phyloP scores from a whole-genome alignment of 2,113 vertebrate genomes.

The Phyllopteryx taeniolatus region DNA sequence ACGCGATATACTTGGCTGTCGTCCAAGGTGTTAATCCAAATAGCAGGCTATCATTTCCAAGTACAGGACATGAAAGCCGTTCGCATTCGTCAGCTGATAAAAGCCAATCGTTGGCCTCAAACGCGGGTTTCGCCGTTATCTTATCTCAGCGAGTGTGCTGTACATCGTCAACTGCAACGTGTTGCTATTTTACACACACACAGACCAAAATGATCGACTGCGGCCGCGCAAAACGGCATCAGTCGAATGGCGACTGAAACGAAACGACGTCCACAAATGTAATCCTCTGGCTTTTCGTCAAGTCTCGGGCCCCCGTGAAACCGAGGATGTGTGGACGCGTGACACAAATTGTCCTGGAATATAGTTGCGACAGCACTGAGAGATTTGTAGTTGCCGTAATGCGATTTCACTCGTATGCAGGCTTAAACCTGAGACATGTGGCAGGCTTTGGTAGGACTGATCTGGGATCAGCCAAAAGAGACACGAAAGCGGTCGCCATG shows the following conservation, averaged over 20 bases:
- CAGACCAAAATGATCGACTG: no score
- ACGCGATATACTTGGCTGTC: no score
- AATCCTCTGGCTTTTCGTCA: not conserved
- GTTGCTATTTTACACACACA: no score
- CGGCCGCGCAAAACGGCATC: no score
- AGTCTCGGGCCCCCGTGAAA: not conserved
- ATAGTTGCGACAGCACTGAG: conserved; percentile 1
- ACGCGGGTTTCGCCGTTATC: no score
- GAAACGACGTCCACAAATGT: not conserved
- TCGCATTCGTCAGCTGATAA: not conserved
- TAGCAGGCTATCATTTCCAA: not conserved
- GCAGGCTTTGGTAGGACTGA: conserved; percentile 31
- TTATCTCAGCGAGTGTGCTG: no score
- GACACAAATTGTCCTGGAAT: not conserved
- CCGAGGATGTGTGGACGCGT: not conserved
- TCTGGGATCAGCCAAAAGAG: conserved; percentile 27
- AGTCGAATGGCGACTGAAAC: not conserved
- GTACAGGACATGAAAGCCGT: not conserved
- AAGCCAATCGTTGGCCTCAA: not conserved
- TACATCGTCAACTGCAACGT: no score
- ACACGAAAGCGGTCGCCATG: conserved; percentile 3
- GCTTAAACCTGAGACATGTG: conserved; percentile 9
- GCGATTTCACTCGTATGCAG: conserved; percentile 18
- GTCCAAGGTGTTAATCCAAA: no score
- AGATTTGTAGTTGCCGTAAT: conserved; percentile 18